phyloP scores from a whole-genome alignment of 2,888 invertebrate genomes.

The Scaptomyza caliginosa region DNA sequence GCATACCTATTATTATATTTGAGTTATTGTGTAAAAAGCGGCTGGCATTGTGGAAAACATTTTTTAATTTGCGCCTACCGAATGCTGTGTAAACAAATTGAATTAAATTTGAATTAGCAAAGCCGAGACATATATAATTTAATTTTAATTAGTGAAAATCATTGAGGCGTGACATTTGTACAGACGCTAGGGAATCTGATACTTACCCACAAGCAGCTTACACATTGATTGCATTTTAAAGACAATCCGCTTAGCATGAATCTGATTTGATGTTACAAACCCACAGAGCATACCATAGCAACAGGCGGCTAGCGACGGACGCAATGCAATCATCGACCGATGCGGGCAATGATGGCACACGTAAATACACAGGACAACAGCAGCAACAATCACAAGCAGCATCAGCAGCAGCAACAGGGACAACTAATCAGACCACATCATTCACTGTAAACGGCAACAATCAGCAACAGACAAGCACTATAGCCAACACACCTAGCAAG shows the following conservation, averaged over 20 bases:
- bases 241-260: slow-evolving; percentile 63
- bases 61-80: slow-evolving; percentile 26
- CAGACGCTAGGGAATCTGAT: slow-evolving; percentile 13
- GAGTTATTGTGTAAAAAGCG: slow-evolving; percentile 53
- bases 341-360: slow-evolving; percentile 82
- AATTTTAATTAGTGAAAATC: slow-evolving; percentile 63
- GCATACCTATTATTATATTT: slow-evolving; percentile 37
- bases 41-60: slow-evolving; percentile 8
- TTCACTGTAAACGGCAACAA: slow-evolving; percentile 67
- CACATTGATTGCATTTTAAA: slow-evolving; percentile 68
- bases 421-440: slow-evolving; percentile 73
- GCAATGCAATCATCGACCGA: slow-evolving; percentile 85
- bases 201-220: slow-evolving; percentile 52
- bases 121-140: slow-evolving; percentile 57
- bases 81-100: slow-evolving; percentile 20
- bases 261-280: slow-evolving; percentile 23
- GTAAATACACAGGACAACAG: slow-evolving; percentile 59
- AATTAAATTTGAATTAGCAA: slow-evolving; percentile 32
- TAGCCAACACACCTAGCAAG: slow-evolving; percentile 71
- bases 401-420: slow-evolving; percentile 33
- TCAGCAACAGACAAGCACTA: slow-evolving; percentile 23
- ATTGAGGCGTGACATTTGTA: slow-evolving; percentile 44
- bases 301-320: slow-evolving; percentile 83
- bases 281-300: slow-evolving; percentile 61
- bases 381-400: slow-evolving; percentile 24